Evolutionary conservation across 2,797 vertebrate species (phyloP), one percentile per base, ranked within the genome.

Genomic region (Coendou prehensilis): DNA sequence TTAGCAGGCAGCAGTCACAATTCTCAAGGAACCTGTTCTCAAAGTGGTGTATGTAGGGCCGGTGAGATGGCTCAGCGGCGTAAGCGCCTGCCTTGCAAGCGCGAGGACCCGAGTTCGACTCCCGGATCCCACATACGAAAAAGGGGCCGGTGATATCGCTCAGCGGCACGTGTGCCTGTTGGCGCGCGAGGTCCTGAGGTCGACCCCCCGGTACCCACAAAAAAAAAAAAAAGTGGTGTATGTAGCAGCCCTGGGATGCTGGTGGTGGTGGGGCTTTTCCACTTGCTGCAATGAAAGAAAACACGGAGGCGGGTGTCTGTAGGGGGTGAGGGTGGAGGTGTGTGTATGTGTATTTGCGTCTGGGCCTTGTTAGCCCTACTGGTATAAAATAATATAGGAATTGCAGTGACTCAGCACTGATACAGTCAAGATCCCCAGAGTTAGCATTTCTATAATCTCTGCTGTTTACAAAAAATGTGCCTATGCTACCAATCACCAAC

Each of bases 371-470:
- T 85, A 47, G 94, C 56, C 37, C 47, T 67, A 50, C 83, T 89
- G 73, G 26, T 59, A 86, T 92, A 63, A 96, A 97, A 87, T 80
- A 92, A 92, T 95, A 94, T 84, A 89, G 95, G 86, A 96, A 97
- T 95, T 78, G 90, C 67, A 93, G 83, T 97, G 98, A 98, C 96
- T 98, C 98, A 97, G 96, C 97, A 95, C 14, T 28, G 86, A 87
- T 41, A 94, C 63, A 91, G 97, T 96, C 91, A 86, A 83, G 86
- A 91, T 93, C 75, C 94, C 92, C 78, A 80, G 97, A 90, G 79
- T 96, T 76, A 92, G 89, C 94, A 90, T 96, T 97, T 97, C 76
- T 94, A 9, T 94, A 91, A 63, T 92, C 63, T 94, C 69, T 87
- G 84, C 89, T 96, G 87, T 94, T 97, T 96, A 93, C 0, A 0